These are phyloP conservation scores for Macropis europaea DNA, from an alignment of 2,888 invertebrate genomes.

Conservation along the genomic window DNA sequence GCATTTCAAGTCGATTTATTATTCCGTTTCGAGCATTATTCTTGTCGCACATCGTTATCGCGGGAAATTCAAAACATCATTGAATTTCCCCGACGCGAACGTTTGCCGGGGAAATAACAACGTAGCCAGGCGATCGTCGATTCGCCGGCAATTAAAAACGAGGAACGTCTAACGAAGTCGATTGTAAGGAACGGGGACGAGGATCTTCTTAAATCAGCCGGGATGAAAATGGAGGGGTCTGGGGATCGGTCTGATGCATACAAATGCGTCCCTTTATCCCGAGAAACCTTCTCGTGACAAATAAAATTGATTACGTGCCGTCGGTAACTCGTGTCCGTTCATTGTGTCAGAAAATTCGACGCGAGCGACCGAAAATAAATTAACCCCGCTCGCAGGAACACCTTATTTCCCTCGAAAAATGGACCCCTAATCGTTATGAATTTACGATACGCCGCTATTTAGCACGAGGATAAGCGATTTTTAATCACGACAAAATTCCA, in stretches of 20 bases:
- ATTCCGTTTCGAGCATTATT: no score
- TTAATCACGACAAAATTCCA: constrained; percentile 9
- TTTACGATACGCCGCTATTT: background rate
- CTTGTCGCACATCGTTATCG: no score
- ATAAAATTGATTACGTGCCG: constrained; percentile 15
- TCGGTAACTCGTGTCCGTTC: background rate
- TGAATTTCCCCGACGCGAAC: no score
- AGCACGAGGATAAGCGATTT: constrained; percentile 31
- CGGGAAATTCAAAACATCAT: no score
- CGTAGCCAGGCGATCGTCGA: no score
- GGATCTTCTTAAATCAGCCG: constrained; percentile 8
- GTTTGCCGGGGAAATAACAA: constrained; percentile 43
- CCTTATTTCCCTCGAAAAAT: background rate
- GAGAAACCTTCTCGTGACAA: background rate
- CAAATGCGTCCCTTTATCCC: constrained; percentile 12
- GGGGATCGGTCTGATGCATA: background rate
- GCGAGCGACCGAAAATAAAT: background rate
- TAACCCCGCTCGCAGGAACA: no score
- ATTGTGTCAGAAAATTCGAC: background rate
- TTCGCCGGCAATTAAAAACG: constrained; percentile 44
- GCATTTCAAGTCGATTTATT: no score
- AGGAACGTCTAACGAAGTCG: constrained; percentile 45
- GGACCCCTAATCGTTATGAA: no score
- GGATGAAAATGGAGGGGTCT: constrained; percentile 2
- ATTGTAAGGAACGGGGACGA: constrained; percentile 17